A percentile compares a stretch with the other conserved stretches of the same genome.
phyloP scores from a whole-genome alignment of 2,113 vertebrate genomes.

The Misgurnus mizolepis region DNA sequence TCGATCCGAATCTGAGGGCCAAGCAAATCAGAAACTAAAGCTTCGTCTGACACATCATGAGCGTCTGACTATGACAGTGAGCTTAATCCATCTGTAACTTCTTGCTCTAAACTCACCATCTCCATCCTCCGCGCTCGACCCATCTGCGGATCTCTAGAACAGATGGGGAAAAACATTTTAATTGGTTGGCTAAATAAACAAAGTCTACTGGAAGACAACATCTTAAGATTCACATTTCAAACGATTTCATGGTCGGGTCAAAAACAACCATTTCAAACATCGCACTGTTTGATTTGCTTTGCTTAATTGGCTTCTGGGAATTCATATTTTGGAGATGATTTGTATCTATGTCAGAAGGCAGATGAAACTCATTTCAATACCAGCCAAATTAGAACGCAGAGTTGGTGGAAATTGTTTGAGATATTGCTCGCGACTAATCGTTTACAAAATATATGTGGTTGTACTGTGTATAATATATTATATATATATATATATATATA shows the following conservation, averaged over 20 bases:
- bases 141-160: constrained; percentile 90
- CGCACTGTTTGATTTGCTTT: background rate
- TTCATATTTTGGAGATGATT: background rate
- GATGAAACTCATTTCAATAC: background rate
- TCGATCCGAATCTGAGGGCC: constrained; percentile 86
- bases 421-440: too few species aligned
- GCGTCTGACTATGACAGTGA: background rate
- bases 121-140: constrained; percentile 93
- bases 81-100: too few species aligned
- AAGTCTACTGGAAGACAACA: background rate
- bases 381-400: background rate
- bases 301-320: background rate
- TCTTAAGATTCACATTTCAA: background rate
- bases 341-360: background rate
- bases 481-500: too few species aligned
- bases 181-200: background rate
- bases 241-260: background rate
- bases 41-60: too few species aligned
- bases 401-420: too few species aligned
- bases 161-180: constrained; percentile 16
- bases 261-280: background rate
- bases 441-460: too few species aligned
- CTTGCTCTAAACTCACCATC: constrained; percentile 79
- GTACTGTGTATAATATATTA: too few species aligned
- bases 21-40: background rate